Percentiles rank a stretch among this genome's conserved stretches.
These are phyloP conservation scores for Podotricha telesiphe DNA, from an alignment of 2,888 invertebrate species.

Conservation along the genomic window DNA sequence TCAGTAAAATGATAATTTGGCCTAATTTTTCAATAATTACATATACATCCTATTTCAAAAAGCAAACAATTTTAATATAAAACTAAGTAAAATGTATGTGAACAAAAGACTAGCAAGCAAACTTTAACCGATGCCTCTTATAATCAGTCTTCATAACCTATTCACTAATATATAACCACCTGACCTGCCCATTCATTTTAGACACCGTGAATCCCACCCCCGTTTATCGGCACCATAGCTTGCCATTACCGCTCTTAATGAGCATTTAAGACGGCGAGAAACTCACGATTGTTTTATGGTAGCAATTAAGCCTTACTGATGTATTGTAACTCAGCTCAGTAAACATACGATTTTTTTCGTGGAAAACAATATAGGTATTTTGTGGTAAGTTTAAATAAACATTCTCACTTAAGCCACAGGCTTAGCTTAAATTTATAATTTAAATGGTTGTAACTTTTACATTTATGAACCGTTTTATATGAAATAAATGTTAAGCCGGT, in stretches of 20 bases:
- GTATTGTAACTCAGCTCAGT: slow-evolving; percentile 16
- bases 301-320: slow-evolving; percentile 28
- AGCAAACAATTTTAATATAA: too few species aligned
- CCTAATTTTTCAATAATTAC: too few species aligned
- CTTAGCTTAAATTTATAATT: too few species aligned
- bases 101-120: background rate
- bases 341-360: slow-evolving; percentile 9
- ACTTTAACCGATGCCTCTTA: background rate
- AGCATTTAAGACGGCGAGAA: slow-evolving; percentile 68
- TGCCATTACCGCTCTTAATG: slow-evolving; percentile 73
- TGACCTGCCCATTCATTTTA: slow-evolving; percentile 30
- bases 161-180: slow-evolving; percentile 14
- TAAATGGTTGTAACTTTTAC: too few species aligned
- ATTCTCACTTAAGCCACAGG: too few species aligned
- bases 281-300: slow-evolving; percentile 36
- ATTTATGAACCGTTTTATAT: too few species aligned
- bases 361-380: background rate
- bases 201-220: slow-evolving; percentile 46
- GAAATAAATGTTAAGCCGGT: too few species aligned
- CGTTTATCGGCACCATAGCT: slow-evolving; percentile 68
- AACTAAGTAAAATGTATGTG: too few species aligned
- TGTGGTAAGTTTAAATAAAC: background rate
- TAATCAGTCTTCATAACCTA: slow-evolving; percentile 1
- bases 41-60: too few species aligned
- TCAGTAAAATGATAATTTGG: too few species aligned